Base-by-base conservation (phyloP, 2,888 invertebrate species). In the Syrphus vitripennis region DNA sequence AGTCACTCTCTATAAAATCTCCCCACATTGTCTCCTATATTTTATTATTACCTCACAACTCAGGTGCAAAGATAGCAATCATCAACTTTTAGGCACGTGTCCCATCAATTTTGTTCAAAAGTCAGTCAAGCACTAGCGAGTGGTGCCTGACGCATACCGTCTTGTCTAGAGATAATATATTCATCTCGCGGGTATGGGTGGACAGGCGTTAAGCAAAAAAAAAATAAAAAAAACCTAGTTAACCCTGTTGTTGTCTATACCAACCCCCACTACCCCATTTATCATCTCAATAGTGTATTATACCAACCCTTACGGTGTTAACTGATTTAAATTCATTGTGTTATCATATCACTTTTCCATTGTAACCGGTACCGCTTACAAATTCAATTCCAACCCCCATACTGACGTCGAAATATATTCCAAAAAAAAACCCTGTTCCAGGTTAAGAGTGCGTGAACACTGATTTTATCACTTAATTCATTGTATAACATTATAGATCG, bases 1-100 rank as follows among this genome's bases (percentile, higher is more conserved):
- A 24, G n/a, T 67, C 34, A 77, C 7, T 77, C 26, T 14, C 26
- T n/a, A 40, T 24, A 29, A n/a, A n/a, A 42, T 21, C 34, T 57
- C 31, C 76, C 53, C 48, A 19, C 29, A 59, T 31, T 34, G 40
- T n/a, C 45, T 21, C 26, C 3, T 6, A 16, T 40, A n/a, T n/a
- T n/a, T n/a, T n/a, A n/a, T n/a, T n/a, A n/a, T n/a, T n/a, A n/a
- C n/a, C n/a, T n/a, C n/a, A 55, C 89, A 91, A 90, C 89, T 89
- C 91, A 91, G 91, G 91, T 91, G 91, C 89, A 89, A 87, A 89
- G 91, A 90, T 91, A 67, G 67, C 48, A 90, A 90, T 88, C 89
- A 89, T 87, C 45, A 67, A 71, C 65, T 72, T 55, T 12, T 12
- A 40, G 77, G n/a, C 83, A 87, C 87, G 87, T 87, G 87, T 45